Conservation (phyloP, 2,797 vertebrate genomes). For the Labeo calbasu region DNA sequence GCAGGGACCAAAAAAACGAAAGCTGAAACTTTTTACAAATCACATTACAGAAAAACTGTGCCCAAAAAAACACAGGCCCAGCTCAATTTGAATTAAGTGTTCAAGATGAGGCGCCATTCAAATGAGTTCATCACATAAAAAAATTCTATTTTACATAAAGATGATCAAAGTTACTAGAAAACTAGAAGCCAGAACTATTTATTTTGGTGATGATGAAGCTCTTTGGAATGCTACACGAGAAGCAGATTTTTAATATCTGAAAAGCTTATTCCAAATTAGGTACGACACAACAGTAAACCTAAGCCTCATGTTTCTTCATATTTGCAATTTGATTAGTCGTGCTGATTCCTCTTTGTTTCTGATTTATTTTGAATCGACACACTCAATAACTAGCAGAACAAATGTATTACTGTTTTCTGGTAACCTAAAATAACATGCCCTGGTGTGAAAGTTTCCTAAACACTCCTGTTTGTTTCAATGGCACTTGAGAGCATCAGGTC, state of each 20-base stretch:
- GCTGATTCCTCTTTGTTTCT: not conserved
- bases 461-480: slow-evolving; percentile 10
- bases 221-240: not conserved
- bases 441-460: slow-evolving; percentile 32
- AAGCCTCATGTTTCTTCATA: not conserved
- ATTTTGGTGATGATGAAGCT: slow-evolving; percentile 9
- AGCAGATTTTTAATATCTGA: slow-evolving; percentile 8
- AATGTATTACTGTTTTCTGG: not conserved
- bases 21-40: slow-evolving; percentile 24
- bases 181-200: not conserved
- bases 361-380: not conserved
- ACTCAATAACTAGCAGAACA: not conserved
- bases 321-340: slow-evolving; percentile 3
- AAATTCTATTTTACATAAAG: not conserved
- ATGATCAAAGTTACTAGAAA: not conserved
- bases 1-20: slow-evolving; percentile 10
- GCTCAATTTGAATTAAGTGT: not conserved
- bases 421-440: slow-evolving; percentile 18
- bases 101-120: not conserved
- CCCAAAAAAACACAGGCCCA: not conserved
- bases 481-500: slow-evolving; percentile 28
- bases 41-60: slow-evolving; percentile 1
- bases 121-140: not conserved
- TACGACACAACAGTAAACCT: not conserved
- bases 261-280: slow-evolving; percentile 11